Percentiles rank a stretch among this genome's conserved stretches.
Conservation (phyloP, 2,888 invertebrate genomes). For the Hetaerina titia region DNA sequence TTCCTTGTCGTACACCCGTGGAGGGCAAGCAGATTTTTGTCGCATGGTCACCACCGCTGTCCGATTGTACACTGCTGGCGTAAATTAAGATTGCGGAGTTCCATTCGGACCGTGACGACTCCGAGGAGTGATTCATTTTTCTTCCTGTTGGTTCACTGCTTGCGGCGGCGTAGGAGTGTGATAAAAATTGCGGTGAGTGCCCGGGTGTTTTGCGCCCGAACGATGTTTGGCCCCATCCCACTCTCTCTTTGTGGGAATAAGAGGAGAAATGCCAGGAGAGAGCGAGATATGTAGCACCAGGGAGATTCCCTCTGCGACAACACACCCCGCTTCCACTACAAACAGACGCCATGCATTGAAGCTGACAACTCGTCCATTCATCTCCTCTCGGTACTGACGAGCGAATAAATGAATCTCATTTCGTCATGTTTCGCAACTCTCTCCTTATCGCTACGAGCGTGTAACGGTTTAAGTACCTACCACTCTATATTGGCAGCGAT, state of each 20-base stretch:
- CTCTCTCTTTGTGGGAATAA: background rate
- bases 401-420: background rate
- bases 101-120: background rate
- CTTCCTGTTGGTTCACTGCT: background rate
- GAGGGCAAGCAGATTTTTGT: too few species aligned
- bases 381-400: background rate
- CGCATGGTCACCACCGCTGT: too few species aligned
- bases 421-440: background rate
- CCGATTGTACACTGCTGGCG: too few species aligned
- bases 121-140: background rate
- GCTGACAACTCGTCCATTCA: slow-evolving; percentile 14
- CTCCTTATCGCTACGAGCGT: background rate
- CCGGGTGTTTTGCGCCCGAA: background rate
- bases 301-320: background rate
- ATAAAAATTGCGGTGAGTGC: background rate
- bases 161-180: background rate
- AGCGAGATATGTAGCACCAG: background rate
- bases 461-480: background rate
- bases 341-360: background rate
- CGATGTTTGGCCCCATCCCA: slow-evolving; percentile 2
- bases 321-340: background rate
- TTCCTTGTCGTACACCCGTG: too few species aligned
- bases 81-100: background rate
- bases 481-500: background rate
- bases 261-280: background rate